These are phyloP conservation scores for Buathra laborator DNA, from an alignment of 2,888 invertebrate genomes.

Conservation along the genomic window DNA sequence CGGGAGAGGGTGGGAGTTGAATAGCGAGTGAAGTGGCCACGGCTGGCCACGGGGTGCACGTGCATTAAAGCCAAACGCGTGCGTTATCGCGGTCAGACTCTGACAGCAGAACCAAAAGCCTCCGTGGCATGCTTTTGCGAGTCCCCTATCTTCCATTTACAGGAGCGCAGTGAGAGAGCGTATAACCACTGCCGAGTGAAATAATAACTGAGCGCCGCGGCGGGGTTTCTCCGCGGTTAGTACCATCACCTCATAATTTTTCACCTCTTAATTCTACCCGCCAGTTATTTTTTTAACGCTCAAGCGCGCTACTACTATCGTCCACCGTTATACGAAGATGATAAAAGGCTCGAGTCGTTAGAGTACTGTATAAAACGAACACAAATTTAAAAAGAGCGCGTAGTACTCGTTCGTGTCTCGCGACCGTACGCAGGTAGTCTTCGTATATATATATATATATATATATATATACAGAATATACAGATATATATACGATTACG, in stretches of 20 bases:
- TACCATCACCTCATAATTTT: constrained; percentile 56
- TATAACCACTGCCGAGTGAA: constrained; percentile 58
- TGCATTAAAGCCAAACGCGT: constrained; percentile 63
- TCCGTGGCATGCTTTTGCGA: constrained; percentile 25
- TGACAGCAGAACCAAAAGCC: constrained; percentile 63
- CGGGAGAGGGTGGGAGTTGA: not conserved
- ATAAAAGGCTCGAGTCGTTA: constrained; percentile 21
- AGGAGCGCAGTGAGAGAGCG: constrained; percentile 42
- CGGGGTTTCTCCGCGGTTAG: constrained; percentile 10
- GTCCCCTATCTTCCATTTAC: constrained; percentile 66
- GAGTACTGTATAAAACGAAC: constrained; percentile 15
- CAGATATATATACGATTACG: not conserved
- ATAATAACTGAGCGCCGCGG: constrained; percentile 63
- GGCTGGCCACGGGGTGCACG: constrained; percentile 40
- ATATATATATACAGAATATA: too few species aligned
- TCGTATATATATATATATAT: too few species aligned
- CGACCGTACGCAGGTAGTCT: not conserved
- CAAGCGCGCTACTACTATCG: not conserved
- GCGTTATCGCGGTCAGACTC: constrained; percentile 69
- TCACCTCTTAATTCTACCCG: constrained; percentile 57
- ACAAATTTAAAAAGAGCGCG: constrained; percentile 9
- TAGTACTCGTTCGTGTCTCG: not conserved
- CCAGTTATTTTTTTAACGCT: constrained; percentile 47
- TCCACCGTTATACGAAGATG: not conserved
- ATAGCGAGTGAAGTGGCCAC: constrained; percentile 42